Evolutionary conservation across 2,113 vertebrate species (phyloP).

Genomic region (Eptesicus fuscus): DNA sequence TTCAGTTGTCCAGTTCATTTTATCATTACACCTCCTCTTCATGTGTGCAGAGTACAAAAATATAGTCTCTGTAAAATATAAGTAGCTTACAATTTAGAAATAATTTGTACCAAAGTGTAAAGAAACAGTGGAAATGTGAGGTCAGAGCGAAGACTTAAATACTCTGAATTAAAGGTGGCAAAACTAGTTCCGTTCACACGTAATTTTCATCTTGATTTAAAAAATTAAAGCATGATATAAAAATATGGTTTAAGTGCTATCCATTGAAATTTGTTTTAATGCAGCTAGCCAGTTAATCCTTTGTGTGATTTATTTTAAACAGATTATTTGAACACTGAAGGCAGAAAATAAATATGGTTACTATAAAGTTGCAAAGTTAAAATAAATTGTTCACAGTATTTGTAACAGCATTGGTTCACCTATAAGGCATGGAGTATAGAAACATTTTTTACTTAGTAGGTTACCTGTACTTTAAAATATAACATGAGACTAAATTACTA

Average conservation of each 20-base stretch:
- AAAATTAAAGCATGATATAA: background rate
- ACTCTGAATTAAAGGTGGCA: conserved; percentile 5
- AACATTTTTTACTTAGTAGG: background rate
- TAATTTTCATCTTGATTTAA: conserved; percentile 3
- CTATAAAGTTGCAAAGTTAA: background rate
- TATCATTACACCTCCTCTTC: background rate
- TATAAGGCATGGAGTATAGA: background rate
- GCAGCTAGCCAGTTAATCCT: background rate
- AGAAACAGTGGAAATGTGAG: conserved; percentile 3
- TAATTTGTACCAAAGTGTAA: background rate
- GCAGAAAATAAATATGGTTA: background rate
- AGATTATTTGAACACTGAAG: background rate
- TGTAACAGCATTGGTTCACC: background rate
- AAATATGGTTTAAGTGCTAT: background rate
- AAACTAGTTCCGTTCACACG: background rate
- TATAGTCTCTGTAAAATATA: background rate
- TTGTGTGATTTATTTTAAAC: background rate
- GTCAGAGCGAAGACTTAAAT: conserved; percentile 28
- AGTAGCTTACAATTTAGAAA: background rate
- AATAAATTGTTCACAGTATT: background rate
- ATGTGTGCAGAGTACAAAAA: background rate
- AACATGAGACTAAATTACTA: background rate
- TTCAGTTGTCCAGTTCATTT: background rate
- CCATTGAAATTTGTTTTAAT: background rate
- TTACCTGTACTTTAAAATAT: conserved; percentile 15